phyloP scores from a whole-genome alignment of 2,113 vertebrate genomes.

The human region DNA sequence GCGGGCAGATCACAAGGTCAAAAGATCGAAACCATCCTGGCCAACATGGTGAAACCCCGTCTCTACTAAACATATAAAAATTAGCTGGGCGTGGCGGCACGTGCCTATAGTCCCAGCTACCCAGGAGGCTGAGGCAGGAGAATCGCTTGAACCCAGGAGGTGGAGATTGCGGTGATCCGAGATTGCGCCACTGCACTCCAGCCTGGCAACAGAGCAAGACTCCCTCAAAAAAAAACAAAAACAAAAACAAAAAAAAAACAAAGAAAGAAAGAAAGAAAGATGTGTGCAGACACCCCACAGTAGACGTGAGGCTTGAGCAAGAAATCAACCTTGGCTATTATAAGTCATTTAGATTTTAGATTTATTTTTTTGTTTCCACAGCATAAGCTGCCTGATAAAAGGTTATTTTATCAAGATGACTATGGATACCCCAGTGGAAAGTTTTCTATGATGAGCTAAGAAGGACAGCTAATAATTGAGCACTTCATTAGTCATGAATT shows the following conservation, averaged over 20 bases:
- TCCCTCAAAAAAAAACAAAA: too few relatives aligned
- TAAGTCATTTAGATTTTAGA: background rate
- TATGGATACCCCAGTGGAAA: background rate
- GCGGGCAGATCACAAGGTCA: too few relatives aligned
- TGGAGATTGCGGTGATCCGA: too few relatives aligned
- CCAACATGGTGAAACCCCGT: too few relatives aligned
- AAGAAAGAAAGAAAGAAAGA: background rate
- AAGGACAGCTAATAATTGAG: background rate
- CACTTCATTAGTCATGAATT: background rate
- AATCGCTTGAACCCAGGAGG: too few relatives aligned
- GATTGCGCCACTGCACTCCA: too few relatives aligned
- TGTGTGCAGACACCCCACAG: background rate
- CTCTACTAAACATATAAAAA: too few relatives aligned
- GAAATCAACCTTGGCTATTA: background rate
- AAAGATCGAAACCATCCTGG: too few relatives aligned
- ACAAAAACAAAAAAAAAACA: fast-evolving
- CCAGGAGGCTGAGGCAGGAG: too few relatives aligned
- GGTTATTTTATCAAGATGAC: background rate
- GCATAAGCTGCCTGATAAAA: background rate
- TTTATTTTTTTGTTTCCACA: background rate
- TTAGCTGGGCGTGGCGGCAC: too few relatives aligned
- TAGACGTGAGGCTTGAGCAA: background rate
- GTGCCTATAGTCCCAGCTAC: too few relatives aligned
- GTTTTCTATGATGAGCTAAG: background rate
- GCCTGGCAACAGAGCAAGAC: too few relatives aligned